phyloP scores from a whole-genome alignment of 2,113 vertebrate genomes.

The Leptobrachium ailaonicum region DNA sequence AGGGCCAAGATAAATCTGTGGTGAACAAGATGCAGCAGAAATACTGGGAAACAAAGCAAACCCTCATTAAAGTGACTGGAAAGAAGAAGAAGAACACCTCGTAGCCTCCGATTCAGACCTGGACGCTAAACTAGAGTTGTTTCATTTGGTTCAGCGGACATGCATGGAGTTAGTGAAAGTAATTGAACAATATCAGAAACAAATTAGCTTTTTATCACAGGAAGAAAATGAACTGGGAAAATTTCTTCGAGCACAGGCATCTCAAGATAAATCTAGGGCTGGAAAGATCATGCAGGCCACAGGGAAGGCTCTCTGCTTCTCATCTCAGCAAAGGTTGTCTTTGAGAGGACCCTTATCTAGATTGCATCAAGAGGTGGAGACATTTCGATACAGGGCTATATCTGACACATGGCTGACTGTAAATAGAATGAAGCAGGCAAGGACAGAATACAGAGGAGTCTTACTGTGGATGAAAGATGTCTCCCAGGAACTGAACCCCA shows the following conservation, averaged over 20 bases:
- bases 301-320: constrained; percentile 95
- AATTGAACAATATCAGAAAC: constrained; percentile 92
- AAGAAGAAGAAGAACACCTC: constrained; percentile 94
- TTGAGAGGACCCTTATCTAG: constrained; percentile 85
- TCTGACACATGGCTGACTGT: constrained; percentile 96
- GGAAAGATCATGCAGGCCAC: constrained; percentile 99
- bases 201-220: constrained; percentile 76
- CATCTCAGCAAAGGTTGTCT: constrained; percentile 95
- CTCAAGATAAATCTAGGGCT: constrained; percentile 91
- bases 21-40: constrained; percentile 96
- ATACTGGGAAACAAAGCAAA: constrained; percentile 97
- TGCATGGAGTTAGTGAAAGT: constrained; percentile 98
- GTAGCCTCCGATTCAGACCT: constrained; percentile 94
- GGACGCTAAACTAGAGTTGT: constrained; percentile 96
- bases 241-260: constrained; percentile 92
- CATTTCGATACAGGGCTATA: constrained; percentile 91
- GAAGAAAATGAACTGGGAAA: constrained; percentile 96
- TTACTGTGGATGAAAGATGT: constrained; percentile 98
- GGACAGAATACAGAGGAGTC: constrained; percentile 91
- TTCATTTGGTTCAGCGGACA: constrained; percentile 95
- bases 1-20: constrained; percentile 88
- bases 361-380: constrained; percentile 95
- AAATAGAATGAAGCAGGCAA: constrained; percentile 92
- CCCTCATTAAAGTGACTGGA: constrained; percentile 91
- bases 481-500: constrained; percentile 94